These are phyloP conservation scores for Synergus laeviventris DNA, from an alignment of 2,888 invertebrate species.

Conservation along the genomic window DNA sequence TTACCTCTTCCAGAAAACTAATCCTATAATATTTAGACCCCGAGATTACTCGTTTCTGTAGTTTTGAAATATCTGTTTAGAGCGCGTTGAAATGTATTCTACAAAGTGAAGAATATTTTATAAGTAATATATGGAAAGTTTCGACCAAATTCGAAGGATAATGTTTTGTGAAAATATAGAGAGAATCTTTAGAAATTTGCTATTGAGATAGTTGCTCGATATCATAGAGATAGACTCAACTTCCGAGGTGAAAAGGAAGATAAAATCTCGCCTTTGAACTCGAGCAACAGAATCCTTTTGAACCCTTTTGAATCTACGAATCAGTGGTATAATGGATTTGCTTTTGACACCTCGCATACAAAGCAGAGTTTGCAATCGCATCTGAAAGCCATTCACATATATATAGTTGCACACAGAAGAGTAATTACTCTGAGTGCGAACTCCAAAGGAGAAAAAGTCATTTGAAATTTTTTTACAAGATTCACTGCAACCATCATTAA, in stretches of 20 bases:
- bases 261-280: conserved; percentile 58
- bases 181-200: conserved; percentile 29
- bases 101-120: too few relatives aligned
- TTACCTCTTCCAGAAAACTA: conserved; percentile 5
- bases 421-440: conserved; percentile 33
- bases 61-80: background rate
- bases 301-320: conserved; percentile 59
- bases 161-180: conserved; percentile 22
- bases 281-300: conserved; percentile 62
- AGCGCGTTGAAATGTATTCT: background rate
- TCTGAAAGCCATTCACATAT: conserved; percentile 27
- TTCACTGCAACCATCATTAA: background rate
- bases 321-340: conserved; percentile 52
- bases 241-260: conserved; percentile 50
- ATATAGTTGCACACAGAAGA: conserved; percentile 16
- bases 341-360: conserved; percentile 60
- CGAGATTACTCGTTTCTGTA: background rate
- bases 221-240: conserved; percentile 26
- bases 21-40: background rate
- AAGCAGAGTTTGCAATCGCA: conserved; percentile 47
- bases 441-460: conserved; percentile 8
- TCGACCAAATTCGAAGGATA: background rate
- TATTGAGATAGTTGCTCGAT: conserved; percentile 31
- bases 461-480: conserved; percentile 5
- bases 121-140: background rate